Percentiles rank a stretch among this genome's conserved stretches.
Evolutionary conservation across 1,140 invertebrate genomes (phyloP).

Genomic region (Drosophila sucinea): DNA sequence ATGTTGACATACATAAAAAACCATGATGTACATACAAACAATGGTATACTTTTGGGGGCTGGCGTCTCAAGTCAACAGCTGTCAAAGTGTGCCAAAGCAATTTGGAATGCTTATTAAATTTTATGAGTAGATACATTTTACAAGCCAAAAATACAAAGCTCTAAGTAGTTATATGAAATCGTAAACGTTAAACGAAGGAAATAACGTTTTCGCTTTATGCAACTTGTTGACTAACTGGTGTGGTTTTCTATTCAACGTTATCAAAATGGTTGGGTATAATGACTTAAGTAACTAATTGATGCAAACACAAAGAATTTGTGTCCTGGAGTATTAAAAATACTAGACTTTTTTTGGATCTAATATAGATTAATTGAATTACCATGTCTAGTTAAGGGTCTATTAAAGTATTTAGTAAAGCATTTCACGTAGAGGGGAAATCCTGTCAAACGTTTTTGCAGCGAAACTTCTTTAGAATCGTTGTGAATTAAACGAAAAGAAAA

Average conservation of each 20-base stretch:
- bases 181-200: conserved; percentile 16
- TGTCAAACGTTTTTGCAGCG: no score
- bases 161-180: conserved; percentile 9
- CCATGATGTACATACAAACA: conserved; percentile 18
- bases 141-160: conserved; percentile 12
- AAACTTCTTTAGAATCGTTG: no score
- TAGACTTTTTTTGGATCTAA: no score
- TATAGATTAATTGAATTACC: no score
- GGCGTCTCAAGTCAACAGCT: conserved; percentile 45
- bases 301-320: neutral
- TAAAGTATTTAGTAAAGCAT: no score
- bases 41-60: conserved; percentile 1
- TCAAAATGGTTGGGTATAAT: neutral
- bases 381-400: no score
- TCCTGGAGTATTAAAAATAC: no score
- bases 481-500: no score
- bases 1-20: conserved; percentile 64
- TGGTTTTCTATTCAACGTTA: neutral
- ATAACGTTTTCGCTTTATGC: neutral
- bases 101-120: conserved; percentile 54
- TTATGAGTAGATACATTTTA: conserved; percentile 53
- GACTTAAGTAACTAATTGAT: neutral
- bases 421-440: no score
- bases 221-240: conserved; percentile 26
- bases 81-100: conserved; percentile 30